Conservation (phyloP, 2,888 invertebrate genomes). For the Chrysolina haemoptera region DNA sequence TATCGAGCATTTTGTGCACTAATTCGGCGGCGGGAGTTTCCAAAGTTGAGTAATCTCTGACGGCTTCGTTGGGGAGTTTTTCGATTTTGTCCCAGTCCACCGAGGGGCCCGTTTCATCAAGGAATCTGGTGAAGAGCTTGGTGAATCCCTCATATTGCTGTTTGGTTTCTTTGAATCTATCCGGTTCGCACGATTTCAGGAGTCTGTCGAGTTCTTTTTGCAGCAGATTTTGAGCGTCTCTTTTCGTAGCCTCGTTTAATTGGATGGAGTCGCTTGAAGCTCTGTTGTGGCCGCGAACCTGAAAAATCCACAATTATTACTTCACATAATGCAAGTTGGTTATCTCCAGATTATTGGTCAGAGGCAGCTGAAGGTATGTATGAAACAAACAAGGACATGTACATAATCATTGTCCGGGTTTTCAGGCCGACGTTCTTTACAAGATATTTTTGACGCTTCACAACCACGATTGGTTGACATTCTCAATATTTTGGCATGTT, state of each 20-base stretch:
- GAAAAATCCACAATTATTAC: not conserved
- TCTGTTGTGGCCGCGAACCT: conserved; percentile 86
- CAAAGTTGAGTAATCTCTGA: conserved; percentile 84
- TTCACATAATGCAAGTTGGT: not conserved
- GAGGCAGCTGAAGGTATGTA: too few species aligned
- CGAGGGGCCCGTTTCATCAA: conserved; percentile 73
- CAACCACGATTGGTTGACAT: too few species aligned
- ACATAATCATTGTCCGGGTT: too few species aligned
- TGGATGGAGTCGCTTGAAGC: conserved; percentile 89
- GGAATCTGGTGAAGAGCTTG: conserved; percentile 60
- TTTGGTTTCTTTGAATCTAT: conserved; percentile 51
- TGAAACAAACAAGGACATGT: too few species aligned
- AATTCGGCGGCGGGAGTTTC: conserved; percentile 72
- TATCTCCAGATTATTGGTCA: not conserved
- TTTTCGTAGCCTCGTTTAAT: conserved; percentile 96
- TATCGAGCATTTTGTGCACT: conserved; percentile 85
- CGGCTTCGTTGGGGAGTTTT: conserved; percentile 88
- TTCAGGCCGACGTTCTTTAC: too few species aligned
- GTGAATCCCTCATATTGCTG: conserved; percentile 64
- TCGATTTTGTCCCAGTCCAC: conserved; percentile 95
- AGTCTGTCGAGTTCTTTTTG: conserved; percentile 70
- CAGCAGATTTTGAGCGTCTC: conserved; percentile 91
- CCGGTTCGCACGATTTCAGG: conserved; percentile 53
- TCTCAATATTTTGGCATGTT: too few species aligned
- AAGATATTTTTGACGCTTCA: too few species aligned